Base-by-base conservation (phyloP, 92 coral and sea anemone genomes). In the Zoanthus gigantus region DNA sequence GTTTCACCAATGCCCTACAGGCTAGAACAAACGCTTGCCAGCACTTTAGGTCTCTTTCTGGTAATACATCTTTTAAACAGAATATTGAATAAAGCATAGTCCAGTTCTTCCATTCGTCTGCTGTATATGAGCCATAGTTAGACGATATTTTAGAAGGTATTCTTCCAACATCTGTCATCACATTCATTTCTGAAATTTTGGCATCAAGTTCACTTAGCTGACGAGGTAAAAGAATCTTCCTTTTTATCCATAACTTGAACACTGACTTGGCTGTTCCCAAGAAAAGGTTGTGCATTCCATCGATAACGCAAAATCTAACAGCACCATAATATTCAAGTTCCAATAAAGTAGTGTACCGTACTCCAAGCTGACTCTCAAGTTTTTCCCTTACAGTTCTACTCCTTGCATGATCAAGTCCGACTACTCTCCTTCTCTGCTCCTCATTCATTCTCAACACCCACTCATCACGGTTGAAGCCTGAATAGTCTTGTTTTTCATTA, bases 41-140 rank as follows among this genome's bases (percentile, higher is more conserved):
- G 65, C 88, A 83, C 46, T 74, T 56, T 37, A 89, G 37, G 37
- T 89, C 73, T 53, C 72, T 44, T 31, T 83, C 92, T 9, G 83
- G 83, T 60, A 89, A 44, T 10, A 89, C 48, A 0, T 61, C 92
- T 58, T 89, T 83, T 9, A 82, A 82, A 14, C 60, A 61, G 61
- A 29, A 83, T 57, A 89, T 14, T 18, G 92, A 83, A 65, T 68
- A 82, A 9, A 89, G 9, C 71, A 82, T 60, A 56, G 91, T 88
- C 91, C 87, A 88, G 57, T 88, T 88, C 72, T 88, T 88, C 91
- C 91, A 88, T 52, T 89, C 88, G 23, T 83, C 88, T 45, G 92
- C 92, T 10, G 89, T 89, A 66, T 52, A 89, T 2, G 89, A 83
- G 54, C 77, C 83, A 65, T 72, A 89, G 66, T 83, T 72, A 52